Base-by-base conservation (phyloP, 2,888 invertebrate genomes). In the Phytoseiulus persimilis region DNA sequence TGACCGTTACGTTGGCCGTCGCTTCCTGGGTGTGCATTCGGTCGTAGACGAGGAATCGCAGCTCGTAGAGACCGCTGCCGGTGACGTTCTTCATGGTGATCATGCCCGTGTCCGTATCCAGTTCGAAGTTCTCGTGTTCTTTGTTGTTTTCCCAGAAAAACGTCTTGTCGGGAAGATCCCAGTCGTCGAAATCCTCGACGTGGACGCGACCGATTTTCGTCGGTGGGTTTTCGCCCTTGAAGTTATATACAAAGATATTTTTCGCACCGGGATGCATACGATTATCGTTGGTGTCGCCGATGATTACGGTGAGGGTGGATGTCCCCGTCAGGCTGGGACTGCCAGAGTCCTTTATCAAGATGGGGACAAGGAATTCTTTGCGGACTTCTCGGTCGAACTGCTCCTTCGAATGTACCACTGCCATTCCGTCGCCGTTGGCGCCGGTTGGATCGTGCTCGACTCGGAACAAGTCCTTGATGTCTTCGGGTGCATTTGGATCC, bases 251-350 rank as follows among this genome's bases (percentile, higher is more conserved):
- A 92, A 98, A 96, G 92, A 99, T 97, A 91, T 98, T 93, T 94
- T 99, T 99, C 5, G 96, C 96, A 0, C 99, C 99, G 0, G 98
- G 97, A 92, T 96, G 96, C 97, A 99, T 99, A 93, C 97, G 97
- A 93, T 99, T 98, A 93, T 99, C 99, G 93, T 99, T 99, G 32
- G 96, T 96, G 93, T 99, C 99, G 32, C 98, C 98, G 92, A 99
- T 98, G 89, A 98, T 96, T 39, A 99, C 97, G 0, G 98, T 98
- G 83, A 99, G 94, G 0, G 98, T 98, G 92, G 97, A 97, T 18
- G 98, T 98, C 91, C 98, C 98, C 31, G 97, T 97, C 96, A 98
- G 96, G 0, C 96, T 95, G n/a, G 98, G 97, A 91, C 96, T 96
- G 83, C 98, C 98, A 92, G 97, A 96, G 94, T 99, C 99, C 93